These are phyloP conservation scores for Saguinus imperator DNA, from an alignment of 2,113 vertebrate genomes.

Conservation along the genomic window DNA sequence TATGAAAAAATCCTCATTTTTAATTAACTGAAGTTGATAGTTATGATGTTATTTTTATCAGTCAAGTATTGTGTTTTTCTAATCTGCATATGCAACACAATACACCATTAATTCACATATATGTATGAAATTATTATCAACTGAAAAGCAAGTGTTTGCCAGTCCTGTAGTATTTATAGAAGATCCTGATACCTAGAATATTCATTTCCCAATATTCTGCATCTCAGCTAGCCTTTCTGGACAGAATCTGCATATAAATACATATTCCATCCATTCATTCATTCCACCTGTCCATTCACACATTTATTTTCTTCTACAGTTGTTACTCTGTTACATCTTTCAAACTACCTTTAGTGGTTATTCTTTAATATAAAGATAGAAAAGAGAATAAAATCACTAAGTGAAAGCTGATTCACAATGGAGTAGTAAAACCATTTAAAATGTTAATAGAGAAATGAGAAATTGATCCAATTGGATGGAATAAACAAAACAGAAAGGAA, in stretches of 20 bases:
- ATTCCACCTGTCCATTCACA: not conserved
- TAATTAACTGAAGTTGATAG: not conserved
- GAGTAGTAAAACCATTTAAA: not conserved
- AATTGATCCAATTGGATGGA: not conserved
- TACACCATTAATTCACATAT: not conserved
- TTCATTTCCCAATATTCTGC: not conserved
- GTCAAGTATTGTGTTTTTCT: not conserved
- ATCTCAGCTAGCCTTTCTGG: not conserved
- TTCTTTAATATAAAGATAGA: not conserved
- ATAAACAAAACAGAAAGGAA: not conserved
- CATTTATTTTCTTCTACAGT: not conserved
- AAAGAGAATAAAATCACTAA: not conserved
- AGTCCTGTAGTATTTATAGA: not conserved
- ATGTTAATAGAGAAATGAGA: not conserved
- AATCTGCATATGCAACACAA: not conserved
- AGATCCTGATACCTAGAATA: not conserved
- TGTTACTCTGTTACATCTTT: not conserved
- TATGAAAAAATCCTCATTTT: conserved; percentile 23
- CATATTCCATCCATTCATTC: not conserved
- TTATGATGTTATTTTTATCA: not conserved
- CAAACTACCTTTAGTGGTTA: not conserved
- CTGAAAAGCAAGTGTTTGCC: not conserved
- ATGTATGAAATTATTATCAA: not conserved
- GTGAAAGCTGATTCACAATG: not conserved
- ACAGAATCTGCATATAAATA: not conserved